Evolutionary conservation across 2,113 vertebrate genomes (phyloP).

Genomic region (Andinoacara biseriatus): DNA sequence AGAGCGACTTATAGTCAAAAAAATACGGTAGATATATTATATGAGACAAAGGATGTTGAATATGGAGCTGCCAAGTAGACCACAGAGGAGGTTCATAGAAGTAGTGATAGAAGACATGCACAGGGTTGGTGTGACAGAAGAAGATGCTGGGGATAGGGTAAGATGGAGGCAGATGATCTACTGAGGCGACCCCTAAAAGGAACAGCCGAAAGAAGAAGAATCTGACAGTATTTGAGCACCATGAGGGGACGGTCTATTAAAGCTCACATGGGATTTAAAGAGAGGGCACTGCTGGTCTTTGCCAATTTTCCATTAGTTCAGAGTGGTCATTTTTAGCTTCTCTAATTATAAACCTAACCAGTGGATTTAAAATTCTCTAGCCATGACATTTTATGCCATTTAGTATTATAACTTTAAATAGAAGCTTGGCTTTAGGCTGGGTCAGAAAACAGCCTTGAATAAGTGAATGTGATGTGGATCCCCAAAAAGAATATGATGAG

Average conservation of each 20-base stretch:
- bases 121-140: not conserved
- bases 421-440: not conserved
- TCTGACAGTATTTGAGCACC: constrained; percentile 5
- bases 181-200: not conserved
- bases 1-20: too few species aligned
- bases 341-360: not conserved
- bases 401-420: constrained; percentile 3
- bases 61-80: not conserved
- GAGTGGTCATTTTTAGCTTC: constrained; percentile 8
- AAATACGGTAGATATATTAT: too few species aligned
- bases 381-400: not conserved
- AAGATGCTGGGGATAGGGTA: not conserved
- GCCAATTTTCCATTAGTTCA: constrained; percentile 30
- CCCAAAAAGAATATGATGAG: constrained; percentile 13
- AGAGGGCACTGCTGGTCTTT: not conserved
- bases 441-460: not conserved
- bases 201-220: not conserved
- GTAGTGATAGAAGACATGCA: not conserved
- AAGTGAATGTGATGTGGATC: constrained; percentile 25
- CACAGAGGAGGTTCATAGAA: not conserved
- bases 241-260: constrained; percentile 18
- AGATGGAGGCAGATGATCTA: not conserved
- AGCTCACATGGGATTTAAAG: constrained; percentile 26
- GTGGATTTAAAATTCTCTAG: not conserved
- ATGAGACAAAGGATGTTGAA: too few species aligned